phyloP scores from a whole-genome alignment of 2,888 invertebrate genomes.

The Hypercompe scribonia region DNA sequence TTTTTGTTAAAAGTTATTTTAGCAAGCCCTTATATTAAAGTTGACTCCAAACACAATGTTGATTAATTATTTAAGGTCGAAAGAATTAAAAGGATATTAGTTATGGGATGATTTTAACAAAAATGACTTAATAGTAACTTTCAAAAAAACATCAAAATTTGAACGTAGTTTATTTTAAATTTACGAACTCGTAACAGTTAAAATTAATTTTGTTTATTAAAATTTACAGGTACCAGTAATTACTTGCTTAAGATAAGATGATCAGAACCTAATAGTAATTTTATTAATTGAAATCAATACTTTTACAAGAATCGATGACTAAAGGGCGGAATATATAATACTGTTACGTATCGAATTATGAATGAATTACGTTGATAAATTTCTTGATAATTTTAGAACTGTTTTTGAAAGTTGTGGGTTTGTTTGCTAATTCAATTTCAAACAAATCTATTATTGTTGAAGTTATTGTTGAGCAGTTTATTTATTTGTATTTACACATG shows the following conservation, averaged over 20 bases:
- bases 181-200: neutral
- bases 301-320: neutral
- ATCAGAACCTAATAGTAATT: neutral
- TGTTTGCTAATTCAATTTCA: too few species aligned
- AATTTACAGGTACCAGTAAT: neutral
- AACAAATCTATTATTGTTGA: too few species aligned
- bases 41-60: slow-evolving; percentile 8
- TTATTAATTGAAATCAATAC: neutral
- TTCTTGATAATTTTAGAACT: too few species aligned
- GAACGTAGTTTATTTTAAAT: neutral
- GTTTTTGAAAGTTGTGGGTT: too few species aligned
- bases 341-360: too few species aligned
- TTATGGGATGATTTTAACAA: neutral
- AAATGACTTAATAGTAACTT: slow-evolving; percentile 3
- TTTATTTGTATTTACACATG: too few species aligned
- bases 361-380: too few species aligned
- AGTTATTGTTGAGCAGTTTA: too few species aligned
- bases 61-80: slow-evolving; percentile 12
- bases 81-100: neutral
- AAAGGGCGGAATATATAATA: neutral
- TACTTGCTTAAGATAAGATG: neutral
- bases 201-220: neutral
- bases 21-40: slow-evolving; percentile 8
- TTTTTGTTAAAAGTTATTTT: neutral
- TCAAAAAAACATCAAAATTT: neutral